Conservation (phyloP, 2,888 invertebrate species). For the Nudaria mundana region DNA sequence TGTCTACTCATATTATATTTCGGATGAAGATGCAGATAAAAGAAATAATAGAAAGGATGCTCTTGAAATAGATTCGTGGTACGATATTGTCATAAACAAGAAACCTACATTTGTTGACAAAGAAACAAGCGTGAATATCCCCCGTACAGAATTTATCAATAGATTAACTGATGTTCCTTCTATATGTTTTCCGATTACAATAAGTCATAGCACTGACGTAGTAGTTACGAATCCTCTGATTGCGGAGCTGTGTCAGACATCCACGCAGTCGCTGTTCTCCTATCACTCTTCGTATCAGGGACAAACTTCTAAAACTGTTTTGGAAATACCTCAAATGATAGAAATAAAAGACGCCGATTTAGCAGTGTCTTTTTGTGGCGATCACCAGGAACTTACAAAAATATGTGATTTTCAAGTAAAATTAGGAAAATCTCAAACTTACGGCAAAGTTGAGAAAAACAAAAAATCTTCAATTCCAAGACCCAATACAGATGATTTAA, state of each 20-base stretch:
- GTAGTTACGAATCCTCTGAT: slow-evolving; percentile 43
- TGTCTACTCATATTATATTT: slow-evolving; percentile 44
- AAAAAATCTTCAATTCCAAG: slow-evolving; percentile 9
- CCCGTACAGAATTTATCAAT: slow-evolving; percentile 34
- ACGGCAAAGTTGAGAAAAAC: slow-evolving; percentile 10
- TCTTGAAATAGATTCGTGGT: slow-evolving; percentile 8
- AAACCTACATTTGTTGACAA: slow-evolving; percentile 45
- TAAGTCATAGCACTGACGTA: slow-evolving; percentile 38
- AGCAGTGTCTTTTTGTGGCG: slow-evolving; percentile 5
- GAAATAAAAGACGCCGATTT: slow-evolving; percentile 2
- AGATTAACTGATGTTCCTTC: slow-evolving; percentile 52
- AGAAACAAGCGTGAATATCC: slow-evolving; percentile 47
- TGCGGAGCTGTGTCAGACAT: slow-evolving; percentile 37
- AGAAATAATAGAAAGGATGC: slow-evolving; percentile 8
- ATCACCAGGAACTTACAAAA: slow-evolving; percentile 15
- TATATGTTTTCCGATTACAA: slow-evolving; percentile 32
- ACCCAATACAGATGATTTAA: slow-evolving; percentile 11
- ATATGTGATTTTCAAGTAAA: slow-evolving; percentile 12
- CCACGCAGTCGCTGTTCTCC: slow-evolving; percentile 43
- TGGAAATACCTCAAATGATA: slow-evolving; percentile 28
- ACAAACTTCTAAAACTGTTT: slow-evolving; percentile 18
- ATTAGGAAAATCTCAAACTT: slow-evolving; percentile 12
- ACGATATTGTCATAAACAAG: background rate
- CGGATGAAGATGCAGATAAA: slow-evolving; percentile 24
- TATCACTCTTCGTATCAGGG: slow-evolving; percentile 11